These are phyloP conservation scores for Luffia ferchaultella DNA, from an alignment of 2,888 invertebrate species.

Conservation along the genomic window DNA sequence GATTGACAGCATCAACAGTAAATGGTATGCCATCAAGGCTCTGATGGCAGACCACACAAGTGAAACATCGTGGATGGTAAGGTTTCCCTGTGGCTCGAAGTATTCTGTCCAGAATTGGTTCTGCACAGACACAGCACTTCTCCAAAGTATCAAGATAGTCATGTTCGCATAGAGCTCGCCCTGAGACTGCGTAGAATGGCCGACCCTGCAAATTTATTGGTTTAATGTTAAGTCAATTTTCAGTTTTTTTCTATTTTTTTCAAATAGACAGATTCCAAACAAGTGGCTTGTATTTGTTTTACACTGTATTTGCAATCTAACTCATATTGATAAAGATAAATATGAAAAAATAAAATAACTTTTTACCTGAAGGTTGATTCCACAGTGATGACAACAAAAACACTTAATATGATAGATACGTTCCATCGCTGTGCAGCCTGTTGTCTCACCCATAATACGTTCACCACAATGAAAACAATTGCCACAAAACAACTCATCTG, in stretches of 20 bases:
- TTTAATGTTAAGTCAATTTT: neutral
- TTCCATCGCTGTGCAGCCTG: constrained; percentile 98
- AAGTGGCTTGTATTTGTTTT: too few species aligned
- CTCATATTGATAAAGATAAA: too few species aligned
- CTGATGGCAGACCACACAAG: constrained; percentile 94
- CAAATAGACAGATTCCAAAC: too few species aligned
- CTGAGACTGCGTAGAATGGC: constrained; percentile 94
- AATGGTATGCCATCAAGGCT: constrained; percentile 98
- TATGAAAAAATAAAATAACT: too few species aligned
- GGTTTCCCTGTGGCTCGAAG: constrained; percentile 96
- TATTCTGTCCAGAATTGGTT: constrained; percentile 94
- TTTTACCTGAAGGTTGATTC: constrained; percentile 76
- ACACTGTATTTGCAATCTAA: too few species aligned
- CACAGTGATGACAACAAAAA: constrained; percentile 93
- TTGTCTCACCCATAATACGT: constrained; percentile 92
- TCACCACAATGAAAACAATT: constrained; percentile 93
- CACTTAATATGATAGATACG: constrained; percentile 96
- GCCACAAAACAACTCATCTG: constrained; percentile 78
- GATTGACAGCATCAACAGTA: constrained; percentile 97
- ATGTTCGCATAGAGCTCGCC: constrained; percentile 93
- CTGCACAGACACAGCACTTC: constrained; percentile 95
- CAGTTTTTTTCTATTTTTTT: too few species aligned
- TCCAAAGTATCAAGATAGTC: constrained; percentile 97
- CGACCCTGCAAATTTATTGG: constrained; percentile 71
- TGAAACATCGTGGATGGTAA: constrained; percentile 97